Base-by-base conservation (phyloP, 2,797 vertebrate genomes). In the Dryobates pubescens region DNA sequence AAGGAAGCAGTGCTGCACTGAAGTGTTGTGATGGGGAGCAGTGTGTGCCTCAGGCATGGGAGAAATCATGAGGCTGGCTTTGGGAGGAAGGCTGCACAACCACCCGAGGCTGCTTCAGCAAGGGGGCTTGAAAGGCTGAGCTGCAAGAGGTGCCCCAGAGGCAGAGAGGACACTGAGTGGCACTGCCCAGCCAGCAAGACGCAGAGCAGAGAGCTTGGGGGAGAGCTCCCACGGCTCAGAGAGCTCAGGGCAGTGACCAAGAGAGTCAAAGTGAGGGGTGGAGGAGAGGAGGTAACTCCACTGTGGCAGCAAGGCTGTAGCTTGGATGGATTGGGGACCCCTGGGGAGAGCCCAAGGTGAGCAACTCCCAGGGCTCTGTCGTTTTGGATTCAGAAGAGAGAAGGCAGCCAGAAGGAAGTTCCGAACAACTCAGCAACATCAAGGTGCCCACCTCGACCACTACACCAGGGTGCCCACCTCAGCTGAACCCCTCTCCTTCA, bases 21-120 rank as follows among this genome's bases (percentile, higher is more conserved):
- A 72, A 92, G 71, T 10, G 72, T 3, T 72, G 85, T 59, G 70
- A 63, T 41, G 47, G n/a, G 62, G 47, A 89, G 77, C 36, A 92
- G 69, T 18, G 70, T 87, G 82, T 29, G 76, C 91, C 89, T 92
- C 80, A 71, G 30, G 72, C 23, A 80, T 41, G 75, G 86, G 54
- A 69, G 85, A 78, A 95, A 91, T 77, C 89, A 95, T 16, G n/a
- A 95, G 85, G 14, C 59, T 94, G 89, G 85, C 91, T 92, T 83
- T 72, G 38, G 80, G 57, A 69, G 90, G 94, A 90, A 77, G 67
- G 70, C 89, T 53, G 27, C 63, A 57, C 63, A 75, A n/a, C 61
- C 67, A 80, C 54, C 92, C 57, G n/a, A 67, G 88, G 88, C 5
- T 41, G 53, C 64, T 92, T 92, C 87, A 78, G 76, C 87, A 10